A percentile compares a stretch with the other conserved stretches of the same genome.
Conservation (phyloP, 2,888 invertebrate genomes). For the Pasiphila rectangulata region DNA sequence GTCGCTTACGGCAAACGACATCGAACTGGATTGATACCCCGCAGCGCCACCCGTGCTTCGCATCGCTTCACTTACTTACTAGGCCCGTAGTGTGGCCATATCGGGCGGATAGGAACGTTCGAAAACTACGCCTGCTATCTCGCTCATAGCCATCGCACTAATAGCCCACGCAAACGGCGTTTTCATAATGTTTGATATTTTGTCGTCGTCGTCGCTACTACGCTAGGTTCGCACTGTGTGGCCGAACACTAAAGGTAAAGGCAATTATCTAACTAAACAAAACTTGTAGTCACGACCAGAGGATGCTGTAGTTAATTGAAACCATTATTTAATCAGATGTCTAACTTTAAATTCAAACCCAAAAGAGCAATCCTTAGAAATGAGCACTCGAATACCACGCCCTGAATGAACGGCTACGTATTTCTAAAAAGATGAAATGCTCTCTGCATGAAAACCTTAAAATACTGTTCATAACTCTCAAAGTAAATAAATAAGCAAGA, state of each 20-base stretch:
- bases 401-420: no score
- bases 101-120: constrained; percentile 11
- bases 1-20: no score
- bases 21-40: constrained; percentile 5
- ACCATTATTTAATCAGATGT: no score
- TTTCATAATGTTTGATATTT: constrained; percentile 9
- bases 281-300: no score
- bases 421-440: no score
- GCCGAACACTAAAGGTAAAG: neutral
- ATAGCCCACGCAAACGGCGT: constrained; percentile 3
- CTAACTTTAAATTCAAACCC: no score
- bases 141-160: constrained; percentile 16
- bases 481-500: constrained; percentile 28
- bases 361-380: no score
- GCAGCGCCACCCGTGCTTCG: constrained; percentile 21
- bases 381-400: no score
- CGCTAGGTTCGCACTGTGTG: constrained; percentile 5
- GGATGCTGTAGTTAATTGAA: no score
- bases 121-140: constrained; percentile 21
- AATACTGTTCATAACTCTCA: no score
- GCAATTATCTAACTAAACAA: no score
- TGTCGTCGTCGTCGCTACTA: constrained; percentile 6
- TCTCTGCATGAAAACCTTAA: no score
- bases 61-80: constrained; percentile 14
- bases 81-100: constrained; percentile 21